Percentiles rank a stretch among this genome's conserved stretches.
Evolutionary conservation across 2,113 vertebrate genomes (phyloP).

Genomic region (Quiscalus mexicanus): DNA sequence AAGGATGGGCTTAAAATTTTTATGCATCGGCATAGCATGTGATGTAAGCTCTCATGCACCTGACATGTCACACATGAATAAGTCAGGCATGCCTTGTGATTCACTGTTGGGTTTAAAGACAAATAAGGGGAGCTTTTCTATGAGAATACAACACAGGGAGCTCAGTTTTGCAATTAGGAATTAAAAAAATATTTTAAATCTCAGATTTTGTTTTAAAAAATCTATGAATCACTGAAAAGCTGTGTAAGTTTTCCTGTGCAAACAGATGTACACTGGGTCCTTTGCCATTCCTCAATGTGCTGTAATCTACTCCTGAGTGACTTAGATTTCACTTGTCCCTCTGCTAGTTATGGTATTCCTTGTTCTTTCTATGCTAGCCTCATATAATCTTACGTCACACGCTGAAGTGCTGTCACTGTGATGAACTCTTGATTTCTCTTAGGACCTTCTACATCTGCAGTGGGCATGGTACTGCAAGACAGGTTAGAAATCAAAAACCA

Average conservation of each 20-base stretch:
- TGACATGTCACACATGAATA: conserved; percentile 53
- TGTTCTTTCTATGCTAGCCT: not conserved
- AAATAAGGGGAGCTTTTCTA: conserved; percentile 4
- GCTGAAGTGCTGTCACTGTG: not conserved
- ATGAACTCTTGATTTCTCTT: not conserved
- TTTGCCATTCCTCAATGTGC: not conserved
- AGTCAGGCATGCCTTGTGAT: conserved; percentile 23
- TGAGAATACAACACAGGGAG: not conserved
- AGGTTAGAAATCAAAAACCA: not conserved
- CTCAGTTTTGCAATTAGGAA: not conserved
- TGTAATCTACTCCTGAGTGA: not conserved
- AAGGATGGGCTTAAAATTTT: conserved; percentile 69
- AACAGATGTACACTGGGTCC: not conserved
- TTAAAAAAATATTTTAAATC: not conserved
- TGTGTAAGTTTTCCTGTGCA: not conserved
- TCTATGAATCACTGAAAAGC: not conserved
- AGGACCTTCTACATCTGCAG: not conserved
- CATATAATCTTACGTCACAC: not conserved
- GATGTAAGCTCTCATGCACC: conserved; percentile 59
- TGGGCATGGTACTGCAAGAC: not conserved
- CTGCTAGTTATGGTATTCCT: not conserved
- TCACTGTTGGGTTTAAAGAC: conserved; percentile 34
- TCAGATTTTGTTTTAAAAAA: not conserved
- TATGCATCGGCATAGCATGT: conserved; percentile 42
- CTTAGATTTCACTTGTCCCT: not conserved